Evolutionary conservation across 2,888 invertebrate species (phyloP).

Genomic region (Orchesellides sinensis): DNA sequence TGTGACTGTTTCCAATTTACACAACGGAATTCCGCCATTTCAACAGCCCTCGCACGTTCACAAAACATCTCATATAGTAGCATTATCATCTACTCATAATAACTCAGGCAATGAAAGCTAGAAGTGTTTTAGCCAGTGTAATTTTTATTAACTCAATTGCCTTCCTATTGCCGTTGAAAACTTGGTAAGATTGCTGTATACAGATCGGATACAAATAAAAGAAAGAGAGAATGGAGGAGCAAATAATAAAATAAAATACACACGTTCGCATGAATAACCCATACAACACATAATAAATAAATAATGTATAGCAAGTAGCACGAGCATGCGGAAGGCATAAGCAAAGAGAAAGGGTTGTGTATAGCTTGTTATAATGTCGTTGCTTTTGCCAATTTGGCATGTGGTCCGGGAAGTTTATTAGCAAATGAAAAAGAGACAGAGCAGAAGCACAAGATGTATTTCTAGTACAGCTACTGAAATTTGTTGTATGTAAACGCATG

Average conservation of each 20-base stretch:
- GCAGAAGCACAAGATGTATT: no score
- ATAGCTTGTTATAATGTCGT: conserved; percentile 37
- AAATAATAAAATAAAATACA: no score
- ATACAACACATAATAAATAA: background rate
- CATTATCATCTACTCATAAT: conserved; percentile 6
- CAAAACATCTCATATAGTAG: background rate
- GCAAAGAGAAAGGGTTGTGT: conserved; percentile 7
- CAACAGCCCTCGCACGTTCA: background rate
- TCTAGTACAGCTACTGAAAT: no score
- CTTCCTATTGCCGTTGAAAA: background rate
- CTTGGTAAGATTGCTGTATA: background rate
- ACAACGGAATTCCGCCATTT: conserved; percentile 23
- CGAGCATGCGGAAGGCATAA: background rate
- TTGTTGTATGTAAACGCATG: background rate
- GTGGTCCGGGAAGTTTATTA: conserved; percentile 70
- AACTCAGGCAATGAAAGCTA: conserved; percentile 24
- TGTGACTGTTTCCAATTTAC: conserved; percentile 38
- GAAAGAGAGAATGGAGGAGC: background rate
- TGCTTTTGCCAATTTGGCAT: conserved; percentile 70
- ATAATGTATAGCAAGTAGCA: background rate
- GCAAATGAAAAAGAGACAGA: conserved; percentile 58
- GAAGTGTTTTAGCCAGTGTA: conserved; percentile 37
- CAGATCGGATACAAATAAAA: background rate
- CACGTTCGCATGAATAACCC: no score
- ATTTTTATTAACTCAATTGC: conserved; percentile 23